Percentiles rank a stretch among this genome's conserved stretches.
Conservation (phyloP, 2,113 vertebrate genomes). For the Callocephalon fimbriatum region DNA sequence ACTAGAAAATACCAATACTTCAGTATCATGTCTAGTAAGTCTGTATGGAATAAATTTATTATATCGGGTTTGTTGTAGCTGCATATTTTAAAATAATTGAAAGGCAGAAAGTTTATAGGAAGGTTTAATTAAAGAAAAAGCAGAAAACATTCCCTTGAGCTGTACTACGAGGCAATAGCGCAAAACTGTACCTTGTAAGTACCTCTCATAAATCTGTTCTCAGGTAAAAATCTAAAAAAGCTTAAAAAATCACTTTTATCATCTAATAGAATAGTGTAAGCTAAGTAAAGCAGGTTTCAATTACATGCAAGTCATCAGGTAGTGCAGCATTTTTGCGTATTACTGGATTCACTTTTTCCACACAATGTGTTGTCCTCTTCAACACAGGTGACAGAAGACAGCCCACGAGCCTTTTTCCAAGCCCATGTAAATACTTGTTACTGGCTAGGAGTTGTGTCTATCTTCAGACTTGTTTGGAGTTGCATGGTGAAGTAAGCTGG, state of each 20-base stretch:
- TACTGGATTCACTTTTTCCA: background rate
- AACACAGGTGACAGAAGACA: background rate
- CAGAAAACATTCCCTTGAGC: background rate
- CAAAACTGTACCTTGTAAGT: background rate
- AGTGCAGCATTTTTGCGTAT: background rate
- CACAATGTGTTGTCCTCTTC: background rate
- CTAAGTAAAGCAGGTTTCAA: background rate
- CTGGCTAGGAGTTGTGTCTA: background rate
- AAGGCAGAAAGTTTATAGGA: background rate
- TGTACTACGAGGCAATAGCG: background rate
- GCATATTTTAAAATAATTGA: background rate
- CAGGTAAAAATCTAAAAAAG: background rate
- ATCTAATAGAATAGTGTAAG: background rate
- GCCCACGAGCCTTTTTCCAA: background rate
- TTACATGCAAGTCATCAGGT: background rate
- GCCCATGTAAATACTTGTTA: background rate
- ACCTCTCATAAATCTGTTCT: background rate
- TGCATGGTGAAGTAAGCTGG: background rate
- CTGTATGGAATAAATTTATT: background rate
- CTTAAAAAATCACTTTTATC: background rate
- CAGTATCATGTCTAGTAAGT: background rate
- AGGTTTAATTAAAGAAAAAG: background rate
- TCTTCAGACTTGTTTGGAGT: background rate
- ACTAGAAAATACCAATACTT: background rate
- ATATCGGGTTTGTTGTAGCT: background rate